These are phyloP conservation scores for Bimastos eiseni DNA, from an alignment of 2,888 invertebrate species.

Conservation along the genomic window DNA sequence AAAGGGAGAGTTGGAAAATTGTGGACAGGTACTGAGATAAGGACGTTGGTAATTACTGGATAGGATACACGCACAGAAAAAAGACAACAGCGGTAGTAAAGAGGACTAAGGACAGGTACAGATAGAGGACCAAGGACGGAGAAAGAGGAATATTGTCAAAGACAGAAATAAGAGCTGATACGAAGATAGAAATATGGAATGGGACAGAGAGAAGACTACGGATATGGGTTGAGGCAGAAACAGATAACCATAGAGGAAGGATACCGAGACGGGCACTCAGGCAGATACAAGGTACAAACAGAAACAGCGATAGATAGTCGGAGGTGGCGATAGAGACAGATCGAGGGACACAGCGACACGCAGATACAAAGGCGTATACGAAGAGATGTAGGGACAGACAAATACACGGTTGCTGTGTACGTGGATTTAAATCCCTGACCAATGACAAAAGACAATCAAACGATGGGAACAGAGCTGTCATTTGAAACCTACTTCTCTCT, in stretches of 20 bases:
- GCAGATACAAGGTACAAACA: not conserved
- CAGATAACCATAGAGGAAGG: not conserved
- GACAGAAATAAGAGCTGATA: too few species aligned
- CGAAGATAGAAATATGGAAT: too few species aligned
- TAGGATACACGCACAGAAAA: not conserved
- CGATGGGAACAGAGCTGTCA: too few species aligned
- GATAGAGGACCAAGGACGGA: not conserved
- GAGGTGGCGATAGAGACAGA: not conserved
- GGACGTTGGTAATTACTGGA: too few species aligned
- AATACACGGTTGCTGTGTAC: not conserved
- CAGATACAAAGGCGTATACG: not conserved
- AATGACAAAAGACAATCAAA: too few species aligned
- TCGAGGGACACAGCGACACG: not conserved
- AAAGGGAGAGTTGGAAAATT: not conserved
- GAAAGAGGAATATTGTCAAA: too few species aligned
- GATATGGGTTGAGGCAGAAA: not conserved
- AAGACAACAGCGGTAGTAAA: not conserved
- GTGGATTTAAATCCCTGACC: too few species aligned
- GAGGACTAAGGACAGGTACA: not conserved
- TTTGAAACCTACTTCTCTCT: too few species aligned
- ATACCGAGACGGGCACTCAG: not conserved
- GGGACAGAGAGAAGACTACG: too few species aligned
- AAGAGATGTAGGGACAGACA: not conserved
- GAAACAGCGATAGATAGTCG: not conserved
- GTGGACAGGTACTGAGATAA: not conserved